These are phyloP conservation scores for Choreutis nemorana DNA, from an alignment of 2,888 invertebrate genomes.

Conservation along the genomic window DNA sequence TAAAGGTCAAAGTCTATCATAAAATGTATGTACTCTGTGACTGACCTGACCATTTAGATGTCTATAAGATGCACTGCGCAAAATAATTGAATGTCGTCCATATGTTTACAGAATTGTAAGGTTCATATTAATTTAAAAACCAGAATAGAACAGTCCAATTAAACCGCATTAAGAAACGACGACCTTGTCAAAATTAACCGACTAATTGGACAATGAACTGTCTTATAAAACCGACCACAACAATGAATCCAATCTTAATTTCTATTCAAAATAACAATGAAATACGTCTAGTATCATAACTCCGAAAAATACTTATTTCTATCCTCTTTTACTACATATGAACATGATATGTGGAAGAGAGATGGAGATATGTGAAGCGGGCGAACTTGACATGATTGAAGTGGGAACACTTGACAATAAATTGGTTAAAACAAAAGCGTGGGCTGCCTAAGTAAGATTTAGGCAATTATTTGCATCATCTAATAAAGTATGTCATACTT, in stretches of 20 bases:
- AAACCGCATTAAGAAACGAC: slow-evolving; percentile 29
- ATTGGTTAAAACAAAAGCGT: slow-evolving; percentile 11
- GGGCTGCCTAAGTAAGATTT: slow-evolving; percentile 8
- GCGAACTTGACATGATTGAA: slow-evolving; percentile 48
- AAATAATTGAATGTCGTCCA: no score
- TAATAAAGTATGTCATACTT: slow-evolving; percentile 14
- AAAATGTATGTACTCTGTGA: no score
- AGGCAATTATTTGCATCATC: slow-evolving; percentile 15
- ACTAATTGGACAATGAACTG: slow-evolving; percentile 36
- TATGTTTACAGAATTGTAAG: no score
- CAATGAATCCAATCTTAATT: slow-evolving; percentile 33
- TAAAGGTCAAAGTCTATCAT: no score
- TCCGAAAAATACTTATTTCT: no score
- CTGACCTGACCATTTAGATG: no score
- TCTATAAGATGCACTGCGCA: no score
- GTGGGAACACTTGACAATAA: slow-evolving; percentile 50
- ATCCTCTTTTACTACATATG: no score
- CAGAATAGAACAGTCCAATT: slow-evolving; percentile 26
- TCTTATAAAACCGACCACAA: slow-evolving; percentile 17
- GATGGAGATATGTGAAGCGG: no score
- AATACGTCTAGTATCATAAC: slow-evolving; percentile 30
- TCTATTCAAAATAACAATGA: slow-evolving; percentile 34
- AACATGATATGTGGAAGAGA: no score
- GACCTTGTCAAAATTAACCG: slow-evolving; percentile 28
- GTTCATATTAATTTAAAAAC: slow-evolving; percentile 23